These are phyloP conservation scores for Agonopterix heracliana DNA, from an alignment of 2,888 invertebrate species.

Conservation along the genomic window DNA sequence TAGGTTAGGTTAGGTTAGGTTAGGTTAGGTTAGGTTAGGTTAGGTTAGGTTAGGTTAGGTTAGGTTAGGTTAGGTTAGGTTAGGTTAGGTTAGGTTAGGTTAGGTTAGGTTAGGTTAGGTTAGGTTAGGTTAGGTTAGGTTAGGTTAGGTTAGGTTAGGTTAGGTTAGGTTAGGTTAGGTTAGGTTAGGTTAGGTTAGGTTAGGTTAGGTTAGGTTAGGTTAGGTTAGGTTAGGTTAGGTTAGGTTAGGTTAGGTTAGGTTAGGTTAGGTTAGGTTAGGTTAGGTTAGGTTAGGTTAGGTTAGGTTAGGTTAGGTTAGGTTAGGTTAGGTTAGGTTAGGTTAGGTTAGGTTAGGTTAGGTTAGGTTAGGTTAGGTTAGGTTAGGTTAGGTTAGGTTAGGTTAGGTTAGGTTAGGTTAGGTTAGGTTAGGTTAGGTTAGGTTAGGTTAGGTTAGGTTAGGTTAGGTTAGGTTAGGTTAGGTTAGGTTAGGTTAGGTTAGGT, in stretches of 20 bases:
- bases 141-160: no score
- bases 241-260: not conserved
- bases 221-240: not conserved
- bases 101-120: no score
- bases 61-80: no score
- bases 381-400: not conserved
- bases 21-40: no score
- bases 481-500: no score
- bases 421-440: no score
- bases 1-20: constrained; percentile 8
- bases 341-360: constrained; percentile 15
- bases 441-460: no score
- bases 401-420: no score
- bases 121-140: no score
- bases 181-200: not conserved
- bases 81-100: no score
- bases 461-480: no score
- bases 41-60: not conserved
- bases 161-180: no score
- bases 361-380: not conserved
- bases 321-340: constrained; percentile 16
- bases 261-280: not conserved
- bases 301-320: constrained; percentile 3
- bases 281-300: not conserved
- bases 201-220: not conserved